Conservation (phyloP, 64 coral and sea anemone species). For the Montipora cactus region DNA sequence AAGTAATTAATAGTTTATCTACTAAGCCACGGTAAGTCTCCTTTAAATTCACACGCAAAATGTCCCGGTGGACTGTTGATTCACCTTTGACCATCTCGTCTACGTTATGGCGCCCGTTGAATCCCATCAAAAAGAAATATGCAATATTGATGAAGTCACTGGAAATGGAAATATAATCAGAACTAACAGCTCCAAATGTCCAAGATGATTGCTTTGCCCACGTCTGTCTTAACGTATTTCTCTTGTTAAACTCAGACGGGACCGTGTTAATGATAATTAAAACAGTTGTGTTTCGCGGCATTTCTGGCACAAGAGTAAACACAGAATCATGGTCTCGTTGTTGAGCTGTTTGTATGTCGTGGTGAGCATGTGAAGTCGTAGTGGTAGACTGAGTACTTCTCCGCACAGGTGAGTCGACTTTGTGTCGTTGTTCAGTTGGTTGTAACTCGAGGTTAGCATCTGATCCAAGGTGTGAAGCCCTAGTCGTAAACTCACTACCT, state of each 20-base stretch:
- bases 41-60: constrained; percentile 25
- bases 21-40: constrained; percentile 28
- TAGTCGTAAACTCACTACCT: background rate
- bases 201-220: background rate
- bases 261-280: background rate
- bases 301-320: background rate
- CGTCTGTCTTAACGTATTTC: background rate
- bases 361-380: background rate
- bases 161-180: background rate
- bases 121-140: constrained; percentile 38
- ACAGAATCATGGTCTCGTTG: background rate
- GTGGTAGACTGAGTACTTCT: too few species aligned
- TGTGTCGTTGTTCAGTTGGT: too few species aligned
- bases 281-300: background rate
- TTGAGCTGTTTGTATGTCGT: background rate
- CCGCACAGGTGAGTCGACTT: too few species aligned
- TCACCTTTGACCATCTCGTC: constrained; percentile 23
- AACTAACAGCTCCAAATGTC: background rate
- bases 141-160: background rate
- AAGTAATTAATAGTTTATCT: constrained; percentile 21
- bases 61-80: background rate
- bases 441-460: too few species aligned
- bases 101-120: background rate
- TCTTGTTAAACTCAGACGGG: background rate
- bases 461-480: too few species aligned